These are phyloP conservation scores for Psittacula derbiana DNA, from an alignment of 2,797 vertebrate species.

Conservation along the genomic window DNA sequence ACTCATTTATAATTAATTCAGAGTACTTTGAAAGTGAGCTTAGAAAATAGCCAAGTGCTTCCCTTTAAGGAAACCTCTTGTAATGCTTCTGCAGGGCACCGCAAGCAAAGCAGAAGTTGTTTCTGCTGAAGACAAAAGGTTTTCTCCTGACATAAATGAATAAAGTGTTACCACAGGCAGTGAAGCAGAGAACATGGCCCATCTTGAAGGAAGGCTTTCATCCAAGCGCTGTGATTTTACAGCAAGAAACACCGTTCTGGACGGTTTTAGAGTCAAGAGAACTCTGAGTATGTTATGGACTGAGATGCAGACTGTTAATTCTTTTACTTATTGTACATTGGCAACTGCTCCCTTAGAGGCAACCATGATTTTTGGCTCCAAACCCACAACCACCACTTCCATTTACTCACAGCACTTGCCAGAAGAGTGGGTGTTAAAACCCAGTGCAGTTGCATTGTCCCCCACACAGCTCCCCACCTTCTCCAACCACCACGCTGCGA, in stretches of 20 bases:
- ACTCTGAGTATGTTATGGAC: neutral
- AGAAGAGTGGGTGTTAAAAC: neutral
- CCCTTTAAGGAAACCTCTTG: slow-evolving; percentile 53
- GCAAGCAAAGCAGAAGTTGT: slow-evolving; percentile 10
- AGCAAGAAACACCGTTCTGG: neutral
- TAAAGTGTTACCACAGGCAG: slow-evolving; percentile 51
- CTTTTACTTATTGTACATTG: neutral
- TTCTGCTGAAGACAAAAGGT: slow-evolving; percentile 57
- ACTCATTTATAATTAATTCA: slow-evolving; percentile 68
- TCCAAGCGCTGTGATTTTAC: neutral
- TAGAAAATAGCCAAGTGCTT: slow-evolving; percentile 57
- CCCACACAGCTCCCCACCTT: neutral
- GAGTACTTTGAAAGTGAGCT: slow-evolving; percentile 66
- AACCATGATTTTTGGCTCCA: neutral
- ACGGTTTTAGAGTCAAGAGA: neutral
- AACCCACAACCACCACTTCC: neutral
- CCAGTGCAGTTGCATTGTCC: neutral
- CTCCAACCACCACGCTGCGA: fast-evolving
- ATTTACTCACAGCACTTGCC: neutral
- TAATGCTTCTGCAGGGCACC: slow-evolving; percentile 25
- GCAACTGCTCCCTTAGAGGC: neutral
- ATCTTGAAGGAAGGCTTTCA: slow-evolving; percentile 31
- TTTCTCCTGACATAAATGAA: slow-evolving; percentile 42
- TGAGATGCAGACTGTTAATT: neutral
- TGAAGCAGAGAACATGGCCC: slow-evolving; percentile 1